These are phyloP conservation scores for Pelodiscus sinensis DNA, from an alignment of 2,113 vertebrate genomes.

Conservation along the genomic window DNA sequence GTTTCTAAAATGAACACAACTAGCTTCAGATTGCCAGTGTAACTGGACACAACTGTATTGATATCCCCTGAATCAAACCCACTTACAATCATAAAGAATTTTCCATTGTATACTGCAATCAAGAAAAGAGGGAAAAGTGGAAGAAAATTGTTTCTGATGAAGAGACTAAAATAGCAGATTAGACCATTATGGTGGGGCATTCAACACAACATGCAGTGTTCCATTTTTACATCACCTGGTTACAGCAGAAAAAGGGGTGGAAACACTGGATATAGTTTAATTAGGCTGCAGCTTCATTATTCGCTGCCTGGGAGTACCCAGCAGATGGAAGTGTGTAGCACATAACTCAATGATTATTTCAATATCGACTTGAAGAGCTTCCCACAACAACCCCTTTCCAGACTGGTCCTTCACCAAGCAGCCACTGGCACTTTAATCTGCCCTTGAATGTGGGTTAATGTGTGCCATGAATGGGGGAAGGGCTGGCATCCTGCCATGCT, in stretches of 20 bases:
- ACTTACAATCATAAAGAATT: neutral
- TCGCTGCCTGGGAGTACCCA: neutral
- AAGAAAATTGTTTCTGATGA: neutral
- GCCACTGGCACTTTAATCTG: neutral
- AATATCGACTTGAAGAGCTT: neutral
- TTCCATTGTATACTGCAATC: neutral
- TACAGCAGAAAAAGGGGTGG: neutral
- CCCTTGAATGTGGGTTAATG: neutral
- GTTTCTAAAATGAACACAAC: neutral
- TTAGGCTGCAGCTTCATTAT: neutral
- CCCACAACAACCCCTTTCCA: neutral
- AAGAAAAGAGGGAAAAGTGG: neutral
- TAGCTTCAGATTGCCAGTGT: neutral
- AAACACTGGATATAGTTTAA: neutral
- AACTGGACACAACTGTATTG: neutral
- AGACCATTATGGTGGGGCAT: neutral
- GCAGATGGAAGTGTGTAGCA: neutral
- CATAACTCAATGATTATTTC: neutral
- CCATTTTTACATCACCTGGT: neutral
- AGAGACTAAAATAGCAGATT: neutral
- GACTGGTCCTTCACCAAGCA: neutral
- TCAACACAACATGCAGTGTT: neutral
- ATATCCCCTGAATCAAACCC: neutral
- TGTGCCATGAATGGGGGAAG: neutral
- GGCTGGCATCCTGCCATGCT: neutral